Conservation (phyloP, 2,113 vertebrate species). For the Zingel zingel region DNA sequence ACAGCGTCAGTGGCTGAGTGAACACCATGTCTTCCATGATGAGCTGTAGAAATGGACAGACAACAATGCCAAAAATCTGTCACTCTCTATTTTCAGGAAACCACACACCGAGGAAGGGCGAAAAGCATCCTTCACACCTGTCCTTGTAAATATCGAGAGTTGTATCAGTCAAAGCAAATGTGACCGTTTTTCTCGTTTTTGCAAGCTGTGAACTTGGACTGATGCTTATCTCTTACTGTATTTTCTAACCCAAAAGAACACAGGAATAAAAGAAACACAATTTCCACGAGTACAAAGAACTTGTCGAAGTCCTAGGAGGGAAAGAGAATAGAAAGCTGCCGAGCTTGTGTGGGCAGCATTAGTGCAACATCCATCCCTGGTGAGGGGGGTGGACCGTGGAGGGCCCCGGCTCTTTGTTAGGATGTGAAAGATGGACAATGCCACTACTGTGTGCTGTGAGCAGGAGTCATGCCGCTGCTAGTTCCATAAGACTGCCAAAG, state of each 20-base stretch:
- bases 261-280: constrained; percentile 27
- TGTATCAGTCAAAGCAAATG: constrained; percentile 21
- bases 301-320: constrained; percentile 49
- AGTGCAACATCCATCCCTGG: constrained; percentile 59
- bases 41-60: constrained; percentile 7
- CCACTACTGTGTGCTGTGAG: constrained; percentile 61
- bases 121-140: constrained; percentile 25
- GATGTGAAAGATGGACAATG: constrained; percentile 65
- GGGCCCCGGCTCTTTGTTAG: constrained; percentile 57
- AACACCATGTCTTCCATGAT: constrained; percentile 13
- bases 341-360: constrained; percentile 61
- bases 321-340: constrained; percentile 54
- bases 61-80: not conserved
- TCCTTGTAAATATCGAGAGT: not conserved
- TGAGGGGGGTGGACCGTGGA: constrained; percentile 33
- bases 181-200: constrained; percentile 19
- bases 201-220: not conserved
- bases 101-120: not conserved
- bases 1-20: constrained; percentile 13
- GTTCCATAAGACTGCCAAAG: constrained; percentile 42
- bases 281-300: constrained; percentile 56
- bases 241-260: constrained; percentile 12
- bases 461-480: constrained; percentile 52
- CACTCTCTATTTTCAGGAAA: not conserved
- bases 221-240: constrained; percentile 29